Evolutionary conservation across 1,140 invertebrate species (phyloP).

Genomic region (Ectropis grisescens): DNA sequence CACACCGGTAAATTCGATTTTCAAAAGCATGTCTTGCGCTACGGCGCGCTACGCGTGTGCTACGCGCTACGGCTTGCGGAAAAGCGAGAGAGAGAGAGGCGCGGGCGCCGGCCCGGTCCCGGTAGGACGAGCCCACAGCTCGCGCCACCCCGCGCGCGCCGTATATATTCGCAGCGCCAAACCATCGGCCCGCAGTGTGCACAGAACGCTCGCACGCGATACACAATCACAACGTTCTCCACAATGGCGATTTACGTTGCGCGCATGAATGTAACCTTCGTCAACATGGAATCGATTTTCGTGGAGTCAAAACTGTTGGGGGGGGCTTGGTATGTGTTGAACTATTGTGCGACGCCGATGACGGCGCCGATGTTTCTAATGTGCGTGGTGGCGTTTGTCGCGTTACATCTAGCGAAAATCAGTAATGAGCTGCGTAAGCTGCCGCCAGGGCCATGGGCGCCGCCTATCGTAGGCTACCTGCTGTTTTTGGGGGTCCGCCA

Average conservation of each 20-base stretch:
- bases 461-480: conserved; percentile 86
- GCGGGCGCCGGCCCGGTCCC: conserved; percentile 24
- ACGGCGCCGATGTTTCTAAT: conserved; percentile 69
- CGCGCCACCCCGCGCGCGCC: conserved; percentile 36
- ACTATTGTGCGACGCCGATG: conserved; percentile 41
- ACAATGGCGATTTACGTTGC: conserved; percentile 37
- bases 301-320: conserved; percentile 52
- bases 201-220: conserved; percentile 50
- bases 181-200: conserved; percentile 57
- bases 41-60: conserved; percentile 42
- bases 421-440: conserved; percentile 71
- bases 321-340: conserved; percentile 46
- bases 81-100: conserved; percentile 56
- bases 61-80: conserved; percentile 37
- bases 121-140: conserved; percentile 54
- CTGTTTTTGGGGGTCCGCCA: conserved; percentile 85
- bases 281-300: conserved; percentile 48
- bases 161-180: conserved; percentile 68
- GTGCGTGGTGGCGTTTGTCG: conserved; percentile 36
- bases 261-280: conserved; percentile 43
- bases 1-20: too few relatives aligned
- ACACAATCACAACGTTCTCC: conserved; percentile 41
- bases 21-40: too few relatives aligned
- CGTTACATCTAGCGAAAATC: conserved; percentile 73
- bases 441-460: conserved; percentile 88